Evolutionary conservation across 2,797 vertebrate genomes (phyloP).

Genomic region (Propithecus deckenii): DNA sequence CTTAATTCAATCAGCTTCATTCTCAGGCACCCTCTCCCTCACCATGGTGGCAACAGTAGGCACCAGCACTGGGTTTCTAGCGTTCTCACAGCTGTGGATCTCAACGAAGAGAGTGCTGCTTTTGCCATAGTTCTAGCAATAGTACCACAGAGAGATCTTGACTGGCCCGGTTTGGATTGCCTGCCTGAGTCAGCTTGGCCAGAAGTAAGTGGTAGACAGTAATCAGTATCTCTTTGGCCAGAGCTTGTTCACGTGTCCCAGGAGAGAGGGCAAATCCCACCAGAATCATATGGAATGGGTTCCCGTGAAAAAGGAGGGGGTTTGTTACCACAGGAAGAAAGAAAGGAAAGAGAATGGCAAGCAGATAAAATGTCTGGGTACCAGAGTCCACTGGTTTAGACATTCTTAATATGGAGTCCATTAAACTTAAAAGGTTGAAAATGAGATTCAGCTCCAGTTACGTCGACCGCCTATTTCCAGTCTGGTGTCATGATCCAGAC

Average conservation of each 20-base stretch:
- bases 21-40: background rate
- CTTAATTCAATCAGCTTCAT: background rate
- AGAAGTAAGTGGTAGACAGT: background rate
- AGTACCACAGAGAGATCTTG: background rate
- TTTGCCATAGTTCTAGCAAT: background rate
- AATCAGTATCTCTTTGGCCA: background rate
- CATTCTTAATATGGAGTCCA: background rate
- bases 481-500: background rate
- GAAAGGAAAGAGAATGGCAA: background rate
- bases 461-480: background rate
- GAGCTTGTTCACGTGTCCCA: background rate
- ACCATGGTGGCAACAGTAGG: too few relatives aligned
- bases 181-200: background rate
- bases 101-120: background rate
- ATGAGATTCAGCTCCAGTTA: background rate
- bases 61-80: background rate
- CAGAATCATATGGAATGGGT: background rate
- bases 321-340: background rate
- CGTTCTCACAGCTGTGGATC: background rate
- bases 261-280: background rate
- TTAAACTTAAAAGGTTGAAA: constrained; percentile 12
- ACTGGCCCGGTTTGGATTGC: background rate
- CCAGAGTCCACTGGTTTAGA: background rate
- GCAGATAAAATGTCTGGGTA: background rate
- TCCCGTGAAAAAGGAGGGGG: background rate